phyloP scores from a whole-genome alignment of 2,797 vertebrate genomes.

The Delichon dasypus region DNA sequence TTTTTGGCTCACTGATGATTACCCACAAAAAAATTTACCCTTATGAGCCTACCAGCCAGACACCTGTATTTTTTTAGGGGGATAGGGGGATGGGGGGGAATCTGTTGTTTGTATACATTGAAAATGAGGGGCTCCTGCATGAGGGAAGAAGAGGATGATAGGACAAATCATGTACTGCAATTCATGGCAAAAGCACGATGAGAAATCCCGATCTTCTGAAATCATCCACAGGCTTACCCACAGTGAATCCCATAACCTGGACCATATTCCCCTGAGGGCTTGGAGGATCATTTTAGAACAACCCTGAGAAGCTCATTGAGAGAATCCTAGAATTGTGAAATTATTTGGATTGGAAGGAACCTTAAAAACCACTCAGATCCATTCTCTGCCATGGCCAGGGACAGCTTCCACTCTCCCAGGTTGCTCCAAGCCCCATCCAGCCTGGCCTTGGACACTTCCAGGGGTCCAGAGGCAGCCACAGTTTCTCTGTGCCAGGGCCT shows the following conservation, averaged over 20 bases:
- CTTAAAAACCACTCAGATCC: rapidly evolving
- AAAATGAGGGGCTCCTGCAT: neutral
- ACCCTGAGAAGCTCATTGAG: neutral
- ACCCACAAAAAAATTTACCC: neutral
- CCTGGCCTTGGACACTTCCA: rapidly evolving
- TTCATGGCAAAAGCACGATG: neutral
- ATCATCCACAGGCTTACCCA: neutral
- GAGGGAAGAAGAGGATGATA: neutral
- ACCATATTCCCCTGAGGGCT: neutral
- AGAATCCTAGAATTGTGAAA: neutral
- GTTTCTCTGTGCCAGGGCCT: neutral
- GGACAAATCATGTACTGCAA: neutral
- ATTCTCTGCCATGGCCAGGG: rapidly evolving
- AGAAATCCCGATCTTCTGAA: neutral
- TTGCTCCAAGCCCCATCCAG: rapidly evolving
- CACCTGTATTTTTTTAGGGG: neutral
- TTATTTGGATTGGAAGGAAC: neutral
- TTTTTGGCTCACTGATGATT: neutral
- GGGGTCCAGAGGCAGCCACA: neutral
- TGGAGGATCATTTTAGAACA: neutral
- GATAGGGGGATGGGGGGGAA: rapidly evolving
- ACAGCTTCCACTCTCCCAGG: rapidly evolving
- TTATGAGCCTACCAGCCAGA: neutral
- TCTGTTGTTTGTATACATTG: neutral
- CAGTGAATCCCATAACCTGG: neutral